Evolutionary conservation across 2,113 vertebrate genomes (phyloP), one percentile per base, ranked within the genome.

Genomic region (Otolemur garnettii): DNA sequence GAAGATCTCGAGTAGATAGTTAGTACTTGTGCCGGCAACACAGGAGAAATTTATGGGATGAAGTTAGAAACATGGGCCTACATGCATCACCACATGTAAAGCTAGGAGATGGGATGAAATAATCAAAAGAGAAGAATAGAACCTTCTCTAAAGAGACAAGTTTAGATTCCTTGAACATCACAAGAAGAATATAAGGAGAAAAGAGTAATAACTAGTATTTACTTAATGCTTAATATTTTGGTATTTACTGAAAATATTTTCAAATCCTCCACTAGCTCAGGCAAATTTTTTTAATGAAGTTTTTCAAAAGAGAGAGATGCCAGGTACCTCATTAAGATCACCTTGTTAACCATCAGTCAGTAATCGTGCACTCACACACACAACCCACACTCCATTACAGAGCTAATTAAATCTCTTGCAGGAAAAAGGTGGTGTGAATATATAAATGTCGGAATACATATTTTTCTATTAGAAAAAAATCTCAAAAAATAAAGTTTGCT

Each of bases 211-310:
- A 66, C 5, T 77, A 75, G 74, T 50, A 81, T 82, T 92, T 92
- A 35, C 12, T 79, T 4, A 79, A 64, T 35, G 30, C 1, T 88
- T 55, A 72, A 30, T 64, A 66, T 50, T 42, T 87, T 64, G 57
- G 71, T 35, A 62, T 62, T 42, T 9, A 79, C 4, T 71, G 11
- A 87, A 69, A 88, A 42, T 81, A 77, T 85, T 30, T 45, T 90
- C 15, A 89, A 95, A 80, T 86, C 22, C 28, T 78, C 94, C 33
- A 71, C 62, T 82, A 93, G 13, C 33, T 91, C 68, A 91, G 26
- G 12, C 10, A 91, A 93, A 30, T 28, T 94, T 90, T 96, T 14
- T 30, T 83, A 95, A 55, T 45, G 2, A 96, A 86, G 5, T 91
- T 93, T 59, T 64, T 28, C 30, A 55, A 85, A 93, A 55, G 19